phyloP scores from a whole-genome alignment of 2,113 vertebrate genomes.

The Trinectes maculatus region DNA sequence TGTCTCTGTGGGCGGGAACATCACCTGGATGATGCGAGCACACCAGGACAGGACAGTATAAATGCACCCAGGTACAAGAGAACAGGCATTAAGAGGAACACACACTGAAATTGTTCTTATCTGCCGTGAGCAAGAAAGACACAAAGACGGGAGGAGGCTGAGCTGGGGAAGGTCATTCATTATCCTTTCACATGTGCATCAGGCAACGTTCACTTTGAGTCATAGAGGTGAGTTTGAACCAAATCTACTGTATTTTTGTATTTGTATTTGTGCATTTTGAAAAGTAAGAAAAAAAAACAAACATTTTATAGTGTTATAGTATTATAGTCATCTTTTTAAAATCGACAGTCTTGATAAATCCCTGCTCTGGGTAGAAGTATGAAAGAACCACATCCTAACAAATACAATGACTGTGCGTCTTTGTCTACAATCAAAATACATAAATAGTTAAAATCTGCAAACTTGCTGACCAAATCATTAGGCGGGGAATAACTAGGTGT shows the following conservation, averaged over 20 bases:
- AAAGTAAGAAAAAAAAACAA: not conserved
- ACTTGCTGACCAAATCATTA: conserved; percentile 48
- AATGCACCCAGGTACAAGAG: conserved; percentile 51
- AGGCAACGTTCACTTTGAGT: not conserved
- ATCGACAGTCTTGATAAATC: not conserved
- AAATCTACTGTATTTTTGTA: not conserved
- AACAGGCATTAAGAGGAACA: conserved; percentile 29
- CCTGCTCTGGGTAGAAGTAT: not conserved
- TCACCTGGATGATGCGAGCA: conserved; percentile 56
- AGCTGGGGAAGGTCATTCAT: conserved; percentile 1
- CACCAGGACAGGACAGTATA: conserved; percentile 48
- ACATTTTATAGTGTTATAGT: no score
- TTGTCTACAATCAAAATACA: conserved; percentile 20
- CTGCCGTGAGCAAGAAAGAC: conserved; percentile 8
- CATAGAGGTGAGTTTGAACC: conserved; percentile 56
- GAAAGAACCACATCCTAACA: not conserved
- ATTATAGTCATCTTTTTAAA: not conserved
- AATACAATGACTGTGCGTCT: not conserved
- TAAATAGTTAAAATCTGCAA: conserved; percentile 25
- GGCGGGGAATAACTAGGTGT: conserved; percentile 26
- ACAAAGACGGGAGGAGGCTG: not conserved
- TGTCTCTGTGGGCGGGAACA: conserved; percentile 71
- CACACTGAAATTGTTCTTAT: conserved; percentile 38
- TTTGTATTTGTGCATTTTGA: not conserved
- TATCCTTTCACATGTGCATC: conserved; percentile 3